These are phyloP conservation scores for Hydroisotoma schaefferi DNA, from an alignment of 2,888 invertebrate species.

Conservation along the genomic window DNA sequence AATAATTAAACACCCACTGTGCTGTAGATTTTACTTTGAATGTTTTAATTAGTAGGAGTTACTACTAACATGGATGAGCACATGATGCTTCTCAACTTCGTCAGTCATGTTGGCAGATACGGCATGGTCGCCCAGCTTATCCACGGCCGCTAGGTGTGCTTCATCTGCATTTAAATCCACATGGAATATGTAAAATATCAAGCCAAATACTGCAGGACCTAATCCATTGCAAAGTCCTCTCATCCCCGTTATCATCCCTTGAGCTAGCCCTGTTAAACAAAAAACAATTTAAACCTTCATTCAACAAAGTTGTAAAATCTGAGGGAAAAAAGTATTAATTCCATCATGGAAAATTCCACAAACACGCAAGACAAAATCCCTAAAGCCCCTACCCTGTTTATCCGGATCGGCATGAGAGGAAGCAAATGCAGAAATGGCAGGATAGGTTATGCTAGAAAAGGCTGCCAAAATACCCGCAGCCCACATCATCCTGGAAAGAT, in stretches of 20 bases:
- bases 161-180: constrained; percentile 86
- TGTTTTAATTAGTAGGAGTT: constrained; percentile 1
- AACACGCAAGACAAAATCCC: not conserved
- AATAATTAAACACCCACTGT: not conserved
- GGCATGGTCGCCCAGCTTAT: constrained; percentile 21
- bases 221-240: constrained; percentile 95
- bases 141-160: constrained; percentile 41
- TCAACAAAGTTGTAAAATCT: not conserved
- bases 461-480: constrained; percentile 94
- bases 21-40: constrained; percentile 1
- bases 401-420: constrained; percentile 97
- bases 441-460: constrained; percentile 94
- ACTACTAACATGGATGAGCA: constrained; percentile 1
- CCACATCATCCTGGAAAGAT: constrained; percentile 88
- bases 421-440: constrained; percentile 97
- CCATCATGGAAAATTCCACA: not conserved
- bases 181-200: constrained; percentile 97
- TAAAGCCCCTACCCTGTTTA: constrained; percentile 70
- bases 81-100: constrained; percentile 4
- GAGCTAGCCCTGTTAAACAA: constrained; percentile 66
- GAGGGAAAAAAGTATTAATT: not conserved
- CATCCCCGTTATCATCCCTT: constrained; percentile 99
- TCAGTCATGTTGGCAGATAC: not conserved
- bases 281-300: not conserved
- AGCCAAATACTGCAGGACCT: constrained; percentile 97